phyloP scores from a whole-genome alignment of 2,113 vertebrate species.

The Salminus brasiliensis region DNA sequence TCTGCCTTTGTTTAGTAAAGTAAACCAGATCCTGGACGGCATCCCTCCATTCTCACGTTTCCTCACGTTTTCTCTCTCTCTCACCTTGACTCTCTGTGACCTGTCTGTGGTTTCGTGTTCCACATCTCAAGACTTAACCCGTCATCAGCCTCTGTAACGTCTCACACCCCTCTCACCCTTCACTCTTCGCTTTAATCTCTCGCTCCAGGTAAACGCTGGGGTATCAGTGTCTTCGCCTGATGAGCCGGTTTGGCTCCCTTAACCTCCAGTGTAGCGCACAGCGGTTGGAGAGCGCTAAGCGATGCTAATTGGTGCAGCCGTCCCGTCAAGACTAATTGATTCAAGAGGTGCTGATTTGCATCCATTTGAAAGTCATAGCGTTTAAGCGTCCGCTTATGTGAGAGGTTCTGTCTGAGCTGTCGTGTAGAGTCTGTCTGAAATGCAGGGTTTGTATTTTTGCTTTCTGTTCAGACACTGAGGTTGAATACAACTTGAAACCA shows the following conservation, averaged over 20 bases:
- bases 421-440: neutral
- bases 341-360: constrained; percentile 25
- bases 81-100: too few relatives aligned
- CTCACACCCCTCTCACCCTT: too few relatives aligned
- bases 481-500: too few relatives aligned
- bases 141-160: too few relatives aligned
- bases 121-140: too few relatives aligned
- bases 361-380: constrained; percentile 39
- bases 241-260: neutral
- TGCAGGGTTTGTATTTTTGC: neutral
- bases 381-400: too few relatives aligned
- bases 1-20: neutral
- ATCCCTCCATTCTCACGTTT: neutral
- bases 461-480: neutral
- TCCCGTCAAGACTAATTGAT: constrained; percentile 17
- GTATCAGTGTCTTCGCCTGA: too few relatives aligned
- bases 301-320: neutral
- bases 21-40: neutral
- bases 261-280: neutral
- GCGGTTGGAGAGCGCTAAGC: neutral
- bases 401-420: too few relatives aligned
- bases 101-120: too few relatives aligned
- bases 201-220: neutral
- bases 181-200: too few relatives aligned
- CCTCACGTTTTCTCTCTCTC: too few relatives aligned